These are phyloP conservation scores for Dasysyrphus tricinctus DNA, from an alignment of 2,888 invertebrate species.

Conservation along the genomic window DNA sequence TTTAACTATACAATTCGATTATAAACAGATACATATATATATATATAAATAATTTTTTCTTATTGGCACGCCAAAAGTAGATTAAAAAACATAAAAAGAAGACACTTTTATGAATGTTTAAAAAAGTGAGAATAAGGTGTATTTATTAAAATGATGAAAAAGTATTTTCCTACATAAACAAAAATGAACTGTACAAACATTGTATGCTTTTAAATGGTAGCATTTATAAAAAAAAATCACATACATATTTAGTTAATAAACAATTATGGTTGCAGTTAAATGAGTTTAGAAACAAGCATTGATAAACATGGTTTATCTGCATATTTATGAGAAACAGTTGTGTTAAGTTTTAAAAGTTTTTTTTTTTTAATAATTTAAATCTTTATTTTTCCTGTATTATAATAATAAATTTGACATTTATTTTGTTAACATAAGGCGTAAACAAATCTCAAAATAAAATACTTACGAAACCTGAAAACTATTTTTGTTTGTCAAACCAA, in stretches of 20 bases:
- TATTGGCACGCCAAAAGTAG: constrained; percentile 64
- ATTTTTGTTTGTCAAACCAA: background rate
- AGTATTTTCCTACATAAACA: constrained; percentile 62
- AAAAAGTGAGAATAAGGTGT: constrained; percentile 11
- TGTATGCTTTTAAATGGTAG: constrained; percentile 60
- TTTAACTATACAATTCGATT: constrained; percentile 35
- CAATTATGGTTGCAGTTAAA: constrained; percentile 50
- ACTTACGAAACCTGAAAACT: constrained; percentile 59
- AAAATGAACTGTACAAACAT: constrained; percentile 62
- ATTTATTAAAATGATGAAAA: constrained; percentile 61
- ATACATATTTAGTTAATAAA: constrained; percentile 28
- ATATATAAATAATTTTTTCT: constrained; percentile 24
- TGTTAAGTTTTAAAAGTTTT: constrained; percentile 54
- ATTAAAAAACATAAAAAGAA: constrained; percentile 9
- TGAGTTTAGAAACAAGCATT: constrained; percentile 17
- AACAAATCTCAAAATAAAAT: constrained; percentile 53
- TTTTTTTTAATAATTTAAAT: constrained; percentile 14
- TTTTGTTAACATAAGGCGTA: constrained; percentile 47
- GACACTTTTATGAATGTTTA: constrained; percentile 24
- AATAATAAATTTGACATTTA: constrained; percentile 13
- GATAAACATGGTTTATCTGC: constrained; percentile 24
- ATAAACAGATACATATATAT: constrained; percentile 21
- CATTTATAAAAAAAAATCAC: constrained; percentile 59
- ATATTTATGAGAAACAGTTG: constrained; percentile 39
- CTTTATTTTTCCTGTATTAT: constrained; percentile 28